Evolutionary conservation across 2,888 invertebrate species (phyloP).

Genomic region (Lasioglossum figueresi): DNA sequence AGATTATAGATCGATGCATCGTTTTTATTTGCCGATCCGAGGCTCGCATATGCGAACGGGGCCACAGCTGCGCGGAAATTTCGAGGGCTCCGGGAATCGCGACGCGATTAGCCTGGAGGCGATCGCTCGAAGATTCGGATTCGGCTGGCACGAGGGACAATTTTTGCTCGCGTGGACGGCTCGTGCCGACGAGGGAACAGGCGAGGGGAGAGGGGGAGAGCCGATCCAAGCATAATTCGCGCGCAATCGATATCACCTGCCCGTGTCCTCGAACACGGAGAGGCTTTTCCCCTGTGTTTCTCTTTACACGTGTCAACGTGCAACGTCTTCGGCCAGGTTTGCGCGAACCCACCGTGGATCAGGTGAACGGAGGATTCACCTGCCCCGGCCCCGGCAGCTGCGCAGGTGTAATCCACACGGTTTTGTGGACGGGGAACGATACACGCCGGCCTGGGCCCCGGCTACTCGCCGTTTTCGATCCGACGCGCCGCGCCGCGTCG

Average conservation of each 20-base stretch:
- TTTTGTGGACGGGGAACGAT: slow-evolving; percentile 74
- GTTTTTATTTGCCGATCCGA: not conserved
- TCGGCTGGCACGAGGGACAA: slow-evolving; percentile 9
- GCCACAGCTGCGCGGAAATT: slow-evolving; percentile 58
- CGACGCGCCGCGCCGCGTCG: slow-evolving; percentile 15
- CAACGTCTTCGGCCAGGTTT: slow-evolving; percentile 52
- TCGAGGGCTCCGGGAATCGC: slow-evolving; percentile 28
- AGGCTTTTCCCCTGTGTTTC: slow-evolving; percentile 71
- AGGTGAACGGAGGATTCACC: slow-evolving; percentile 82
- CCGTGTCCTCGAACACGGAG: slow-evolving; percentile 74
- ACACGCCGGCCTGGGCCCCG: slow-evolving; percentile 28
- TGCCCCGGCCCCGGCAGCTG: slow-evolving; percentile 81
- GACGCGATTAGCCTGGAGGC: slow-evolving; percentile 25
- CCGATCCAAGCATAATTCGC: slow-evolving; percentile 78
- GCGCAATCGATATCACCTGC: slow-evolving; percentile 82
- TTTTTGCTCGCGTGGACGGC: slow-evolving; percentile 15
- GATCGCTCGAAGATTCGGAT: not conserved
- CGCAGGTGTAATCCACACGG: slow-evolving; percentile 82
- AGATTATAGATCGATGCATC: slow-evolving; percentile 1
- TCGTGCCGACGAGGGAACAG: not conserved
- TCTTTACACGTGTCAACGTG: slow-evolving; percentile 71
- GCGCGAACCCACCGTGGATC: slow-evolving; percentile 73
- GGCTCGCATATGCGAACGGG: slow-evolving; percentile 28
- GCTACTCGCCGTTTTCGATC: slow-evolving; percentile 30
- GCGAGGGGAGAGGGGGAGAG: slow-evolving; percentile 25